These are phyloP conservation scores for Drosophila willistoni DNA, from an alignment of 1,140 invertebrate species.

Conservation along the genomic window DNA sequence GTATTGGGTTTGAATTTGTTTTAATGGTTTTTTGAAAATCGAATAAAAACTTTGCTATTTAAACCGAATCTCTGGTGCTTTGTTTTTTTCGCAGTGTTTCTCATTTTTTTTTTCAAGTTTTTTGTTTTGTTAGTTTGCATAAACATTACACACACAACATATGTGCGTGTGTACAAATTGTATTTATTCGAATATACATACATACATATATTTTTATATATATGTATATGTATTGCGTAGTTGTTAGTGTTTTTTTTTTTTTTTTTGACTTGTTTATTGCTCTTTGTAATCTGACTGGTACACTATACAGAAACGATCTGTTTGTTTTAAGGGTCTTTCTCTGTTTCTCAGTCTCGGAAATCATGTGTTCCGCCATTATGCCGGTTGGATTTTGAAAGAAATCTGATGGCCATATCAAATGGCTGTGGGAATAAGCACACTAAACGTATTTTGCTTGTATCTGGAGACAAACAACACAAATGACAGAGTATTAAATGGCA, in stretches of 20 bases:
- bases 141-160: background rate
- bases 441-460: no score
- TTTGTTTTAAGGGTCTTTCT: constrained; percentile 3
- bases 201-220: background rate
- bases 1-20: no score
- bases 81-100: background rate
- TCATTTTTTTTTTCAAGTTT: background rate
- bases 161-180: background rate
- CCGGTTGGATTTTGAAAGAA: background rate
- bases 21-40: no score
- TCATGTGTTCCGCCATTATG: background rate
- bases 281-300: background rate
- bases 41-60: no score
- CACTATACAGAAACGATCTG: background rate
- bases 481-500: no score
- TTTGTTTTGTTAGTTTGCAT: constrained; percentile 11
- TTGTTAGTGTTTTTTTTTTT: background rate
- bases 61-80: no score
- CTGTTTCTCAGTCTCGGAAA: background rate
- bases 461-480: no score
- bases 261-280: background rate
- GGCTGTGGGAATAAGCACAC: background rate
- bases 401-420: background rate
- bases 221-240: background rate
- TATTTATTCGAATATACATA: background rate